phyloP scores from a whole-genome alignment of 2,888 invertebrate genomes.

The Clepsis dumicolana region DNA sequence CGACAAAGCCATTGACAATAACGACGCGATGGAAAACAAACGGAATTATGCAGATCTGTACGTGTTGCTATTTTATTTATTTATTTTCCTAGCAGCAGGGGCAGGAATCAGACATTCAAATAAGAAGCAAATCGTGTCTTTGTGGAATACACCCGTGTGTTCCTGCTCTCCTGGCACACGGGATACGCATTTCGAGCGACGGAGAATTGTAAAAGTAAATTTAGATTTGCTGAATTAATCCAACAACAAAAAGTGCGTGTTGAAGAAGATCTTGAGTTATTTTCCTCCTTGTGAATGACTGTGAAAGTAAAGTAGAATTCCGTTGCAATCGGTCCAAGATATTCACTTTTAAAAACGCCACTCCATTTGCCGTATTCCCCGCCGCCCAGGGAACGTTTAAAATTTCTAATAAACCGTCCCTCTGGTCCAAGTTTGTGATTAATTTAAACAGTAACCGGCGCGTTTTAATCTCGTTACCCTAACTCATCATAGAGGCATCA shows the following conservation, averaged over 20 bases:
- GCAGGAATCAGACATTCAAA: constrained; percentile 30
- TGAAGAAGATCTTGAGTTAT: too few relatives aligned
- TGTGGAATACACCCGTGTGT: constrained; percentile 1
- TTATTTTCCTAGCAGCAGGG: constrained; percentile 1
- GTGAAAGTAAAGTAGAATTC: too few relatives aligned
- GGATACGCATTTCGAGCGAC: constrained; percentile 11
- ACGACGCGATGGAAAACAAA: constrained; percentile 22
- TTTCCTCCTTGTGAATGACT: too few relatives aligned
- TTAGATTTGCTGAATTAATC: background rate
- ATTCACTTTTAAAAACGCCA: too few relatives aligned
- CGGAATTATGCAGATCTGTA: constrained; percentile 15
- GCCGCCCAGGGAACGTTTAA: background rate
- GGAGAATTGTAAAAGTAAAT: background rate
- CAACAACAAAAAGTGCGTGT: background rate
- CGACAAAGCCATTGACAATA: background rate
- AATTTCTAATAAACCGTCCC: constrained; percentile 13
- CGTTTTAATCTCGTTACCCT: constrained; percentile 51
- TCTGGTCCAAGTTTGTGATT: constrained; percentile 20
- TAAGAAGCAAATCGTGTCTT: constrained; percentile 24
- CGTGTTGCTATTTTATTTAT: constrained; percentile 13
- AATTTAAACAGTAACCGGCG: constrained; percentile 35
- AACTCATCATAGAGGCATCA: constrained; percentile 59
- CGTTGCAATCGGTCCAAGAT: too few relatives aligned
- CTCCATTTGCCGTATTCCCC: background rate
- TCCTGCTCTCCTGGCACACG: constrained; percentile 15